Base-by-base conservation (phyloP, 2,888 invertebrate species). In the Synanthedon formicaeformis region DNA sequence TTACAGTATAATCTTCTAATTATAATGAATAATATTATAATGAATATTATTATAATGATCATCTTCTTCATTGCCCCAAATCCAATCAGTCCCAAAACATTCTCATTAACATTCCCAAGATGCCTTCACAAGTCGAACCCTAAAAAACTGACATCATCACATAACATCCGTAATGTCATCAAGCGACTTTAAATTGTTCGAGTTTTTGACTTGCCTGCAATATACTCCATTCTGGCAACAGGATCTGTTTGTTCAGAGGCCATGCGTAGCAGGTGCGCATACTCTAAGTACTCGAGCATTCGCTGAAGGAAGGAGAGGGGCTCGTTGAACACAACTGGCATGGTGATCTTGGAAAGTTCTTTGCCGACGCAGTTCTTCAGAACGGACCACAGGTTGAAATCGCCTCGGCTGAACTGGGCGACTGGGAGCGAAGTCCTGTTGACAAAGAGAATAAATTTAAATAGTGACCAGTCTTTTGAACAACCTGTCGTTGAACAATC, bases 321-420 rank as follows among this genome's bases (percentile, higher is more conserved):
- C 81, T 98, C 98, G 86, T 98, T 98, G 88, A 98, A 96, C 61
- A 95, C 93, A 60, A 98, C 96, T 57, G 98, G 98, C 96, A 98
- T 97, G 41, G 97, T 95, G 81, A 97, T 96, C 89, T 97, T 97
- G 74, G 96, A 96, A 63, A 98, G 89, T 83, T 98, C 97, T 88
- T 95, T 95, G 69, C 95, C 94, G 63, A 96, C 95, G 80, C 95
- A 95, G 84, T 95, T 94, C 88, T 96, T 96, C 68, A 96, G 89
- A 62, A 96, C 94, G 58, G 94, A 94, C 96, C 96, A 96, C 65
- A 96, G 91, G 74, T 94, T 94, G 84, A 94, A 93, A 78, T 95
- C 94, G 81, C 92, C 93, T 66, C 92, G 90, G 71, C 90, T 90
- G 76, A 92, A 91, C 89, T 92, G 93, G 66, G 92, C 91, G 75